Evolutionary conservation across 2,888 invertebrate genomes (phyloP).

Genomic region (Dasysyrphus tricinctus): DNA sequence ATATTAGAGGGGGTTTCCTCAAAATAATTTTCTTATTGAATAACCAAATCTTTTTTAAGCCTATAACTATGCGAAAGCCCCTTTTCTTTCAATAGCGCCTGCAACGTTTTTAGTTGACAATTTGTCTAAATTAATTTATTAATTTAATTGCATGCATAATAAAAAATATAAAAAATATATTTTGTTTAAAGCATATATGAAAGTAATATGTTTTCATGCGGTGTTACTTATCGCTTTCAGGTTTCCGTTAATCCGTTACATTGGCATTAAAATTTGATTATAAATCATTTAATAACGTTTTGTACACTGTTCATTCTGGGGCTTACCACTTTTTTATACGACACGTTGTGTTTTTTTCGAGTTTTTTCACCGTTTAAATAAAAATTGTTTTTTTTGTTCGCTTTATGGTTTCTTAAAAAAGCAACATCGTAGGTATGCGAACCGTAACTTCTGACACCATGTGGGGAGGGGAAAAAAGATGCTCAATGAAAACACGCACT

Average conservation of each 20-base stretch:
- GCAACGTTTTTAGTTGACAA: conserved; percentile 1
- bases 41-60: conserved; percentile 3
- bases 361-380: too few relatives aligned
- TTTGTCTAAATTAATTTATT: neutral
- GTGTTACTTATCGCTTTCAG: neutral
- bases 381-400: too few relatives aligned
- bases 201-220: neutral
- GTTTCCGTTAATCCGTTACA: neutral
- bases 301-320: neutral
- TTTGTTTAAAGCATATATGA: neutral
- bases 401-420: neutral
- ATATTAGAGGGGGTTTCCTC: too few relatives aligned
- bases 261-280: neutral
- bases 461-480: conserved; percentile 2
- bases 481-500: neutral
- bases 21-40: conserved; percentile 1
- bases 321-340: neutral
- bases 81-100: neutral
- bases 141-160: neutral
- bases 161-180: neutral
- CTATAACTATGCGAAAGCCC: conserved; percentile 3
- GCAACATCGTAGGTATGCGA: neutral
- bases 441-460: conserved; percentile 5
- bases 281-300: neutral
- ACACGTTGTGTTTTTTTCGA: too few relatives aligned